Percentiles rank a stretch among this genome's conserved stretches.
These are phyloP conservation scores for Loriculus beryllinus DNA, from an alignment of 2,797 vertebrate species.

Conservation along the genomic window DNA sequence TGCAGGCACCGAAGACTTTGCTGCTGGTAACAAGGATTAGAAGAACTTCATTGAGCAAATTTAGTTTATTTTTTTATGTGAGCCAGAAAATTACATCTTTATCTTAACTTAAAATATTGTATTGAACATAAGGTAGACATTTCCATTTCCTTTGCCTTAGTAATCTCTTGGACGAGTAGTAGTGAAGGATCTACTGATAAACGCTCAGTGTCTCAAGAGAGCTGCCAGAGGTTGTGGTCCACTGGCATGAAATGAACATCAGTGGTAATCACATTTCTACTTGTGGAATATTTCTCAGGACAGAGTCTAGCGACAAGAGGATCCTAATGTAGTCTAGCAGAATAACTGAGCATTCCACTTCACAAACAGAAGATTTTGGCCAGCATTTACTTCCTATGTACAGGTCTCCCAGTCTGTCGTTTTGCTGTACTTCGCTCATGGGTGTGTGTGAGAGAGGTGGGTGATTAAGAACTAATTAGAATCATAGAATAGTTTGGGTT, in stretches of 20 bases:
- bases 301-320: neutral
- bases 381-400: accelerated
- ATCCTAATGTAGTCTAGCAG: neutral
- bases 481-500: neutral
- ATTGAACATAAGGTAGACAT: neutral
- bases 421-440: accelerated
- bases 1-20: neutral
- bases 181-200: neutral
- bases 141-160: neutral
- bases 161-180: neutral
- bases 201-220: neutral
- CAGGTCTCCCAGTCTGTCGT: neutral
- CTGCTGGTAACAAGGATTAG: neutral
- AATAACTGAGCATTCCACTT: neutral
- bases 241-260: neutral
- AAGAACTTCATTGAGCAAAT: neutral
- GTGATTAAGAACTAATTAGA: neutral
- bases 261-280: neutral
- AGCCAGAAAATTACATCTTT: accelerated
- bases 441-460: neutral
- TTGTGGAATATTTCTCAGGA: neutral
- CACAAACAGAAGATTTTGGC: neutral
- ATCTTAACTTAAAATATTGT: neutral
- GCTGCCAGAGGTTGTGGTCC: neutral
- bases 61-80: neutral